Evolutionary conservation across 2,113 vertebrate genomes (phyloP).

Genomic region (Semnopithecus entellus): DNA sequence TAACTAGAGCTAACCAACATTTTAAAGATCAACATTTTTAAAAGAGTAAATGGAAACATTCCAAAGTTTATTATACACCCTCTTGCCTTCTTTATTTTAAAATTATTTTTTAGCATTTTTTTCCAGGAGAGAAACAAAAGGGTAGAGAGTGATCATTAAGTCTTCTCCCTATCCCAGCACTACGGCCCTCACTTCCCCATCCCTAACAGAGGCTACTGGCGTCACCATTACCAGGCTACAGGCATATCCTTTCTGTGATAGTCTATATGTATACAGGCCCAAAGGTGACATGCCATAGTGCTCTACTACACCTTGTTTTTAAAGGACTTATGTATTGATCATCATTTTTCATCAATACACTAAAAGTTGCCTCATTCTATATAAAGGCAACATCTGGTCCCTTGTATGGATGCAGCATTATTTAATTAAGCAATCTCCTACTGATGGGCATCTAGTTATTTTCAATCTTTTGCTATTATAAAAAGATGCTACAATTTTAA

Average conservation of each 20-base stretch:
- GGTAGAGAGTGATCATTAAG: background rate
- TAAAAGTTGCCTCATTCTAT: background rate
- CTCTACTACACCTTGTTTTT: background rate
- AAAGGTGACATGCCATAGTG: background rate
- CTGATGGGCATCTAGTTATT: background rate
- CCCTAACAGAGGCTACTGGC: background rate
- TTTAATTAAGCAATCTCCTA: background rate
- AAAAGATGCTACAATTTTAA: background rate
- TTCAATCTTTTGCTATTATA: background rate
- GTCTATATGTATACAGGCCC: background rate
- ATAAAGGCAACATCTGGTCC: background rate
- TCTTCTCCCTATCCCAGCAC: background rate
- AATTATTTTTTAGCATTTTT: conserved; percentile 21
- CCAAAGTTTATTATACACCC: background rate
- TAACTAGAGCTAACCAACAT: conserved; percentile 36
- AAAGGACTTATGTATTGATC: background rate
- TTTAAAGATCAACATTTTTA: conserved; percentile 58
- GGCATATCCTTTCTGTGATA: background rate
- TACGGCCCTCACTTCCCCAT: background rate
- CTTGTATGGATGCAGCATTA: background rate
- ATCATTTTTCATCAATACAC: background rate
- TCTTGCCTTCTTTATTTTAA: conserved; percentile 47
- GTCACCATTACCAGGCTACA: background rate
- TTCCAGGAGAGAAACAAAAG: background rate
- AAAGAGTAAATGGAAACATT: conserved; percentile 47